A percentile compares a stretch with the other conserved stretches of the same genome.
Conservation (phyloP, 2,888 invertebrate genomes). For the Dynastes maya region DNA sequence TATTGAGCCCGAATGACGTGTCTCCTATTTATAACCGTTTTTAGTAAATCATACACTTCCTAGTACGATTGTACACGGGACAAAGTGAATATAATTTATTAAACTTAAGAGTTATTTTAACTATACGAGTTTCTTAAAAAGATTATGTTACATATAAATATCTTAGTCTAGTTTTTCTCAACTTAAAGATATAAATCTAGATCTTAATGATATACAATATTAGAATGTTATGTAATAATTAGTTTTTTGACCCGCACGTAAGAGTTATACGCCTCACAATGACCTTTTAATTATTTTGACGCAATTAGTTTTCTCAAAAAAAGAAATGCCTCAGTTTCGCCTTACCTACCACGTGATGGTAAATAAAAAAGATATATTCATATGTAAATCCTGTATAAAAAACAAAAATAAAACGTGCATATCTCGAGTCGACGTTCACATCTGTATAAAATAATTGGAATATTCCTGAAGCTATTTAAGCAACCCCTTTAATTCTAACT, state of each 20-base stretch:
- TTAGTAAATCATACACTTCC: neutral
- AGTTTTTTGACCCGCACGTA: conserved; percentile 20
- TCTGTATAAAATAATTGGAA: conserved; percentile 30
- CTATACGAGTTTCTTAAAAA: neutral
- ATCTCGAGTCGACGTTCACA: neutral
- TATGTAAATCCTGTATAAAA: neutral
- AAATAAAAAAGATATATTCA: conserved; percentile 28
- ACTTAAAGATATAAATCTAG: conserved; percentile 1
- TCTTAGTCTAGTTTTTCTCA: neutral
- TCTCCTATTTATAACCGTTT: too few species aligned
- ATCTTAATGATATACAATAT: conserved; percentile 10
- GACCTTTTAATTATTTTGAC: conserved; percentile 40
- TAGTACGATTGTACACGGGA: neutral
- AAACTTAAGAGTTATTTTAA: neutral
- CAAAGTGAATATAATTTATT: conserved; percentile 6
- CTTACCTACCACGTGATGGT: neutral
- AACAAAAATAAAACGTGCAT: neutral
- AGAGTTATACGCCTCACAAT: conserved; percentile 6
- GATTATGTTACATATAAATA: conserved; percentile 18
- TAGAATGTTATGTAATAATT: conserved; percentile 21
- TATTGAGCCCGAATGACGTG: too few species aligned
- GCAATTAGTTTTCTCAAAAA: conserved; percentile 12
- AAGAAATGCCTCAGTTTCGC: conserved; percentile 15
- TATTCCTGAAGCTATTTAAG: conserved; percentile 31
- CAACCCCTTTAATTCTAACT: conserved; percentile 3